Evolutionary conservation across 2,113 vertebrate species (phyloP).

Genomic region (Pelecanoides urinatrix): DNA sequence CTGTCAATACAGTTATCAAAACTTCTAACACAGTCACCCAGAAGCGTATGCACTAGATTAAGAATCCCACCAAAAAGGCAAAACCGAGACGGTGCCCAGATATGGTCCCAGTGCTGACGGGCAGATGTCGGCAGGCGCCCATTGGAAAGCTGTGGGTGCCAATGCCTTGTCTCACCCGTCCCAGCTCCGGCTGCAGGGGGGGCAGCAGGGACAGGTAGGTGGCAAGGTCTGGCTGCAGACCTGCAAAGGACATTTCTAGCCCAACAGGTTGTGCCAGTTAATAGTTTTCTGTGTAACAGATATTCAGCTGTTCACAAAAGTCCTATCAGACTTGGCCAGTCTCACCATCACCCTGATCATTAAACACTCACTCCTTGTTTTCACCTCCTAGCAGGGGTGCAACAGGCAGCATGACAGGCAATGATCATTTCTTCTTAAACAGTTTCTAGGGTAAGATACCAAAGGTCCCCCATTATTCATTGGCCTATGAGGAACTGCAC

Average conservation of each 20-base stretch:
- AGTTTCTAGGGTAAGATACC: background rate
- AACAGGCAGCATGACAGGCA: background rate
- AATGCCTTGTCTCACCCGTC: background rate
- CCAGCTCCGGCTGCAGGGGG: background rate
- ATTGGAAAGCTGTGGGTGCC: accelerated
- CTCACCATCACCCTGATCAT: background rate
- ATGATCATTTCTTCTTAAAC: background rate
- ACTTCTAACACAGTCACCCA: background rate
- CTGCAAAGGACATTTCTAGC: background rate
- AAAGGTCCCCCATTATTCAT: background rate
- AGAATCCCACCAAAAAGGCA: background rate
- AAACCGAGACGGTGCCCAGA: background rate
- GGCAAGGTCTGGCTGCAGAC: background rate
- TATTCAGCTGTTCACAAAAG: background rate
- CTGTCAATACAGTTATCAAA: background rate
- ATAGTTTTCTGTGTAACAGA: background rate
- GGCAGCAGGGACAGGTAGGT: background rate
- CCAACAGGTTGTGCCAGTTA: background rate
- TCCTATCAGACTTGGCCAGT: background rate
- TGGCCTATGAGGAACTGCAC: background rate
- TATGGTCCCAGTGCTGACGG: accelerated
- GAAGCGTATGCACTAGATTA: accelerated
- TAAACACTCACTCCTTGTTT: background rate
- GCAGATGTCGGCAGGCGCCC: accelerated
- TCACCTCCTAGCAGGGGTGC: background rate